Conservation (phyloP, 2,113 vertebrate species). For the Accipiter cooperii region DNA sequence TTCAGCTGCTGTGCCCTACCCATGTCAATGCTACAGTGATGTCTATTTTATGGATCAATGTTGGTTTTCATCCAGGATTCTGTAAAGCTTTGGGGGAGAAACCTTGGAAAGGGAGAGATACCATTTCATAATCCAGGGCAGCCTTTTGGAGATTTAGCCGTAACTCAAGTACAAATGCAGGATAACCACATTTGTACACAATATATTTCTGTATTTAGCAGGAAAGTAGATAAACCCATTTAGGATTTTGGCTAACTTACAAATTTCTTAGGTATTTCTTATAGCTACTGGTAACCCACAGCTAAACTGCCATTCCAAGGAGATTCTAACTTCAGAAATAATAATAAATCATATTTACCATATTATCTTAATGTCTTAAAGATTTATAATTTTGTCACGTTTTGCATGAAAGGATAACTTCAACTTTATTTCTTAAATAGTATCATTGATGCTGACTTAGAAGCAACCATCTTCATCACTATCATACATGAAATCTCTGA, state of each 20-base stretch:
- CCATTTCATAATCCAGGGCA: not conserved
- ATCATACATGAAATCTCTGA: not conserved
- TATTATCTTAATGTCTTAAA: not conserved
- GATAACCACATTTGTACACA: not conserved
- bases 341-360: not conserved
- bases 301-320: not conserved
- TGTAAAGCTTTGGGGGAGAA: not conserved
- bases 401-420: not conserved
- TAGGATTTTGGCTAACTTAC: not conserved
- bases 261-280: not conserved
- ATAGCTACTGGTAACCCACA: not conserved
- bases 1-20: not conserved
- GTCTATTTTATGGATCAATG: not conserved
- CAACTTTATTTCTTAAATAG: not conserved
- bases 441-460: not conserved
- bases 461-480: not conserved
- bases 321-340: not conserved
- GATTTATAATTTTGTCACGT: not conserved
- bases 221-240: not conserved
- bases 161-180: not conserved
- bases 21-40: not conserved
- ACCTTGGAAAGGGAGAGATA: not conserved
- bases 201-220: not conserved
- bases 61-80: not conserved
- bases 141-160: not conserved